Evolutionary conservation across 1,140 invertebrate species (phyloP).

Genomic region (Galleria mellonella): DNA sequence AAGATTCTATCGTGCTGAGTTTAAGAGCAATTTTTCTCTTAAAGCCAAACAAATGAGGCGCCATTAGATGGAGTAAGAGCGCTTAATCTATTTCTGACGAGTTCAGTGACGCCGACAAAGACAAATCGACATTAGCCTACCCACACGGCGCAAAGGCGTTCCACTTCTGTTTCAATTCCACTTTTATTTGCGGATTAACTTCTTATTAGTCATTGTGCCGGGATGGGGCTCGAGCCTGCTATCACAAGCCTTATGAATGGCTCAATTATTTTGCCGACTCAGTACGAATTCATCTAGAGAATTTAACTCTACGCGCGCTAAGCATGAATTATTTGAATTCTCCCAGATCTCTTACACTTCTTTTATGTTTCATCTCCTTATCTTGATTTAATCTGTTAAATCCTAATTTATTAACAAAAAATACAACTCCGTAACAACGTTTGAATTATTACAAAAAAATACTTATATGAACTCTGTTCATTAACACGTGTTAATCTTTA

Average conservation of each 20-base stretch:
- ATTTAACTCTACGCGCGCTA: conserved; percentile 28
- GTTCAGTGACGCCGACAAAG: conserved; percentile 73
- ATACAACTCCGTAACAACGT: conserved; percentile 10
- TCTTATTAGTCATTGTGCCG: conserved; percentile 72
- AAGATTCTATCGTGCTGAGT: conserved; percentile 63
- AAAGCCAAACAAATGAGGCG: conserved; percentile 73
- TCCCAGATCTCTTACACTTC: conserved; percentile 21
- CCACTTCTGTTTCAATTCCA: conserved; percentile 72
- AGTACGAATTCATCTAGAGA: conserved; percentile 45
- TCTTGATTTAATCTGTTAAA: background rate
- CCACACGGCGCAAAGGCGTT: conserved; percentile 68
- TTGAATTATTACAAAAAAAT: conserved; percentile 22
- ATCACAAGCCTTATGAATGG: conserved; percentile 71
- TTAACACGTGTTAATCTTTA: conserved; percentile 32
- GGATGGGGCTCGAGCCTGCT: conserved; percentile 45
- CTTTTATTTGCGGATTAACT: conserved; percentile 74
- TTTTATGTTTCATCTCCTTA: conserved; percentile 10
- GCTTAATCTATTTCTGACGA: conserved; percentile 74
- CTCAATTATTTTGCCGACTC: conserved; percentile 68
- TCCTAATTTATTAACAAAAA: conserved; percentile 4
- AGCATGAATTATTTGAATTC: conserved; percentile 44
- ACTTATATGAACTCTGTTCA: background rate
- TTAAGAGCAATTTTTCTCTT: conserved; percentile 72
- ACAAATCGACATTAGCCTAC: conserved; percentile 73
- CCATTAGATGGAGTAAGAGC: conserved; percentile 73